phyloP scores from a whole-genome alignment of 2,113 vertebrate species.

The Cynoglossus semilaevis region DNA sequence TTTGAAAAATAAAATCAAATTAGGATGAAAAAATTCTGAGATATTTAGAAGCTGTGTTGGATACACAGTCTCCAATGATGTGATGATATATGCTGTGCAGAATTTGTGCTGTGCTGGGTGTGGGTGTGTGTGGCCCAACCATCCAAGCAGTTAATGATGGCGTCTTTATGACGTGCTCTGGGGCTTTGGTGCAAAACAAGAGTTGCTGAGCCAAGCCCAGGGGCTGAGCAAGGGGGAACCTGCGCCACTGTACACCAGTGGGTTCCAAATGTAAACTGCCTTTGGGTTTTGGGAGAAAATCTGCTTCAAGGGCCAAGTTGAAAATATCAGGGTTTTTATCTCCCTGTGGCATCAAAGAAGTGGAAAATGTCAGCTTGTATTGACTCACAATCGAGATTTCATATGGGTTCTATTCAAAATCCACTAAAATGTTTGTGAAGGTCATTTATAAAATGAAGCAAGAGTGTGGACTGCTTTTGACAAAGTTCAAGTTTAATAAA shows the following conservation, averaged over 20 bases:
- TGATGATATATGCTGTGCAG: constrained; percentile 32
- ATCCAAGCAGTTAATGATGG: constrained; percentile 60
- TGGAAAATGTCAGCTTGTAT: constrained; percentile 38
- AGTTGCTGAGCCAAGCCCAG: constrained; percentile 52
- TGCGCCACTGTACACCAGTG: constrained; percentile 22
- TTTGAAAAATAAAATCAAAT: neutral
- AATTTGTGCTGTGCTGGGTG: constrained; percentile 39
- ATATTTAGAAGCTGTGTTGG: constrained; percentile 19
- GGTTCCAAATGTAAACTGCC: constrained; percentile 22
- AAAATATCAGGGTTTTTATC: constrained; percentile 42
- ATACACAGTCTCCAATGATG: constrained; percentile 29
- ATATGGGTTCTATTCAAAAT: constrained; percentile 46
- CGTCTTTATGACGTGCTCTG: constrained; percentile 59
- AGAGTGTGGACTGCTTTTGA: neutral
- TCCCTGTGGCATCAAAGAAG: constrained; percentile 28
- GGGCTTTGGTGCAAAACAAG: constrained; percentile 49
- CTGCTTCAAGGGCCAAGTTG: constrained; percentile 48
- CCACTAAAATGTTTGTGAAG: constrained; percentile 21
- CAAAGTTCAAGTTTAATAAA: constrained; percentile 12
- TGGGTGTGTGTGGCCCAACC: constrained; percentile 47
- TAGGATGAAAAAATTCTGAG: constrained; percentile 7
- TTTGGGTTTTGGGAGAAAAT: constrained; percentile 25
- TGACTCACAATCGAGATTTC: constrained; percentile 33
- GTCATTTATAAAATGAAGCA: constrained; percentile 37
- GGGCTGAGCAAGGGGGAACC: constrained; percentile 48